Percentiles rank a stretch among this genome's conserved stretches.
Conservation (phyloP, 2,888 invertebrate genomes). For the Dicycla oo region DNA sequence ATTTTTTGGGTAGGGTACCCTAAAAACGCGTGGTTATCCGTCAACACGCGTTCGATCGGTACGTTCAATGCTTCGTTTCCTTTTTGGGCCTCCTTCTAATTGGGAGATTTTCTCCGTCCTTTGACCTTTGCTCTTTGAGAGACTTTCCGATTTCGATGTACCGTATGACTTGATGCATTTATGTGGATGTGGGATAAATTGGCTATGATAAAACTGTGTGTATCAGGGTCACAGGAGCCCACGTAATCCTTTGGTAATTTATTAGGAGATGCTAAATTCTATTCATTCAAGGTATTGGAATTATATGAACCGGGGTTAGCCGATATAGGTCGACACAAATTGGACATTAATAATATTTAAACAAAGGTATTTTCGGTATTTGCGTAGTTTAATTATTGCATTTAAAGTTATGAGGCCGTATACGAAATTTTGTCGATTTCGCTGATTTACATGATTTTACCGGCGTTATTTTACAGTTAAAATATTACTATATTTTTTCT, state of each 20-base stretch:
- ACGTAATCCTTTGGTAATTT: slow-evolving; percentile 72
- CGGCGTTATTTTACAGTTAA: too few relatives aligned
- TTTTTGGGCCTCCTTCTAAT: slow-evolving; percentile 22
- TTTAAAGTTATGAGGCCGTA: too few relatives aligned
- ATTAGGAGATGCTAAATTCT: slow-evolving; percentile 67
- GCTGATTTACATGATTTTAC: too few relatives aligned
- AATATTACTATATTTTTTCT: too few relatives aligned
- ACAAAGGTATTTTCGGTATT: slow-evolving; percentile 8
- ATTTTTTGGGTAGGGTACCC: background rate
- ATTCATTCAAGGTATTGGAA: slow-evolving; percentile 59
- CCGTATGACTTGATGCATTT: slow-evolving; percentile 16
- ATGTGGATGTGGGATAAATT: slow-evolving; percentile 47
- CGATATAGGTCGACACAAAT: slow-evolving; percentile 18
- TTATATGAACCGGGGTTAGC: slow-evolving; percentile 28
- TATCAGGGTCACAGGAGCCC: slow-evolving; percentile 63
- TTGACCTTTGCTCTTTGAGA: slow-evolving; percentile 29
- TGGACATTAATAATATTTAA: slow-evolving; percentile 32
- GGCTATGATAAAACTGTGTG: slow-evolving; percentile 41
- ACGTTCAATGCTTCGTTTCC: slow-evolving; percentile 27
- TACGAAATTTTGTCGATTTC: too few relatives aligned
- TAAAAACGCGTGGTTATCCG: background rate
- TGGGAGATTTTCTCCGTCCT: slow-evolving; percentile 23
- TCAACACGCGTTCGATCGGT: slow-evolving; percentile 11
- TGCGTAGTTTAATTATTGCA: background rate
- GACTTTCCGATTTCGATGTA: slow-evolving; percentile 29